Conservation (phyloP, 2,888 invertebrate species). For the Chesias legatella region DNA sequence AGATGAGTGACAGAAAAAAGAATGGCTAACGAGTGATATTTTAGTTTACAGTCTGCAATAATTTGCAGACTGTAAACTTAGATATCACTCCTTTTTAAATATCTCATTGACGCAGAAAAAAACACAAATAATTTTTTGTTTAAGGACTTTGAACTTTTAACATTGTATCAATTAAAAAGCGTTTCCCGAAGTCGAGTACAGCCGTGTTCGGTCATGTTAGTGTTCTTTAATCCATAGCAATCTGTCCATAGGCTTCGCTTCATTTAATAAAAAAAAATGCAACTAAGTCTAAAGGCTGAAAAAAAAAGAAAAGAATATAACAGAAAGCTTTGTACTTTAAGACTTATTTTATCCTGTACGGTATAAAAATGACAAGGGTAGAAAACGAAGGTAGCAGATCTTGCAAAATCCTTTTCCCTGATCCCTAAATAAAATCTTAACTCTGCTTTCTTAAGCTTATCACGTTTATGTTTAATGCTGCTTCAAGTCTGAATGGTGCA, state of each 20-base stretch:
- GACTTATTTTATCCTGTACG: slow-evolving; percentile 19
- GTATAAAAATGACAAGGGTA: slow-evolving; percentile 16
- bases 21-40: no score
- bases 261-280: slow-evolving; percentile 39
- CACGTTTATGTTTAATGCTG: slow-evolving; percentile 19
- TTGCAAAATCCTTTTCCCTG: slow-evolving; percentile 23
- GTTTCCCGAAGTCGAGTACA: no score
- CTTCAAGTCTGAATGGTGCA: slow-evolving; percentile 15
- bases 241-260: slow-evolving; percentile 25
- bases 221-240: slow-evolving; percentile 25
- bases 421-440: slow-evolving; percentile 20
- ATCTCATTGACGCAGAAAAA: no score
- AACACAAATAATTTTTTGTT: no score
- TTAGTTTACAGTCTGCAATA: no score
- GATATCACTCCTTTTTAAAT: no score
- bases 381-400: slow-evolving; percentile 8
- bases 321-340: slow-evolving; percentile 30
- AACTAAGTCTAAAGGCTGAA: slow-evolving; percentile 26
- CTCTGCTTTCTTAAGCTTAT: slow-evolving; percentile 20
- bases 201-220: not conserved
- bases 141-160: no score
- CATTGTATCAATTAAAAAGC: no score
- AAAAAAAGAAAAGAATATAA: no score
- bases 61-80: no score
- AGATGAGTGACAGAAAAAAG: no score